Percentiles rank a stretch among this genome's conserved stretches.
Evolutionary conservation across 2,797 vertebrate genomes (phyloP).

Genomic region (Graptemys geographica): DNA sequence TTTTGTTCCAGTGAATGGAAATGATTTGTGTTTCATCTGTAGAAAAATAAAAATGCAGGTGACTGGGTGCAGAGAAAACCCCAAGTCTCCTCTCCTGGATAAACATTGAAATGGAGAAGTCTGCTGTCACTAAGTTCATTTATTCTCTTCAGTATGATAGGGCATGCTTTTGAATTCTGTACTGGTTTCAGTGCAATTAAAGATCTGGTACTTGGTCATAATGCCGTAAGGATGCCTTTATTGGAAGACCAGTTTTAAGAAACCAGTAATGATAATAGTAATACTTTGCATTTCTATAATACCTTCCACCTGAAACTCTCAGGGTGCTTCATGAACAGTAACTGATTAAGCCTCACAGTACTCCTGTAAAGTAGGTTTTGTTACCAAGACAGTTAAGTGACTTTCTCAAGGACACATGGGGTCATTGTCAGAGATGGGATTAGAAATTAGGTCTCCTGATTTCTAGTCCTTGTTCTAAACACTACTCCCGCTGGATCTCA

Average conservation of each 20-base stretch:
- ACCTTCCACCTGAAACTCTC: background rate
- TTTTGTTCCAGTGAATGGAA: background rate
- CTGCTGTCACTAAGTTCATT: background rate
- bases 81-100: background rate
- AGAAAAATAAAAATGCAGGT: background rate
- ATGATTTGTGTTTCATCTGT: background rate
- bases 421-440: too few species aligned
- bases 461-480: background rate
- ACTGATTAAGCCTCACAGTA: background rate
- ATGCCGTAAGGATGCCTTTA: background rate
- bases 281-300: background rate
- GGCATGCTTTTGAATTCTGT: background rate
- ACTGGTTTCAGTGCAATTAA: background rate
- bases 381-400: background rate
- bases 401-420: background rate
- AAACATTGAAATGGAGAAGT: background rate
- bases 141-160: background rate
- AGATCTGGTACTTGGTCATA: background rate
- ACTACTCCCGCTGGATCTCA: background rate
- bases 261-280: background rate
- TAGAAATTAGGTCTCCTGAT: background rate
- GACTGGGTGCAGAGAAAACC: background rate
- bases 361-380: background rate
- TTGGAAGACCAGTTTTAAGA: background rate
- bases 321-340: background rate